Conservation (phyloP, 1,140 invertebrate species). For the Argopecten irradians region DNA sequence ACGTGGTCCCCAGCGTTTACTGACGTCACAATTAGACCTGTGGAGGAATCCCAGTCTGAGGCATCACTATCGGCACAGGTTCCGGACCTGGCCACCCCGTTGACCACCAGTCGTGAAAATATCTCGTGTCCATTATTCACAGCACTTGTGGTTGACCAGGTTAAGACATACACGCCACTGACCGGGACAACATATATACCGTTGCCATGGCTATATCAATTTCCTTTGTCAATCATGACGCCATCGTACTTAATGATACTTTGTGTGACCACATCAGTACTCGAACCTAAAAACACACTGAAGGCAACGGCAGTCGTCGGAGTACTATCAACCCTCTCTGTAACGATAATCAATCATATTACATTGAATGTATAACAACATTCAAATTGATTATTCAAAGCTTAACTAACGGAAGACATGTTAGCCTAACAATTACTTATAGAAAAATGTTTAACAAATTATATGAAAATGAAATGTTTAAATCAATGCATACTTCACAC, state of each 20-base stretch:
- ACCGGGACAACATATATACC: background rate
- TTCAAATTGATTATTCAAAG: no score
- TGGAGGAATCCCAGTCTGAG: background rate
- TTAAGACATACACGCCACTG: background rate
- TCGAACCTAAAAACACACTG: background rate
- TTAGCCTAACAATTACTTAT: no score
- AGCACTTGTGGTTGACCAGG: background rate
- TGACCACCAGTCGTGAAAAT: background rate
- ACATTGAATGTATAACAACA: no score
- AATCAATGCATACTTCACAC: no score
- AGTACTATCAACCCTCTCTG: background rate
- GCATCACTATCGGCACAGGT: background rate
- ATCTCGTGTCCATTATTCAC: background rate
- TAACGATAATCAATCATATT: background rate
- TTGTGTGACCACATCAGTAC: background rate
- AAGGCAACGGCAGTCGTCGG: background rate
- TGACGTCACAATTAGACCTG: background rate
- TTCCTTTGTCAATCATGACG: background rate
- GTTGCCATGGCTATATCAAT: background rate
- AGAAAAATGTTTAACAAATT: no score
- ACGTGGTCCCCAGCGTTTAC: background rate
- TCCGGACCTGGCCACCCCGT: background rate
- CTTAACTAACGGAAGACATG: no score
- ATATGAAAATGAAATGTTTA: no score
- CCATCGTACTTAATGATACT: background rate